Evolutionary conservation across 2,888 invertebrate species (phyloP), one percentile per base, ranked within the genome.

Genomic region (Caenorhabditis sp.): DNA sequence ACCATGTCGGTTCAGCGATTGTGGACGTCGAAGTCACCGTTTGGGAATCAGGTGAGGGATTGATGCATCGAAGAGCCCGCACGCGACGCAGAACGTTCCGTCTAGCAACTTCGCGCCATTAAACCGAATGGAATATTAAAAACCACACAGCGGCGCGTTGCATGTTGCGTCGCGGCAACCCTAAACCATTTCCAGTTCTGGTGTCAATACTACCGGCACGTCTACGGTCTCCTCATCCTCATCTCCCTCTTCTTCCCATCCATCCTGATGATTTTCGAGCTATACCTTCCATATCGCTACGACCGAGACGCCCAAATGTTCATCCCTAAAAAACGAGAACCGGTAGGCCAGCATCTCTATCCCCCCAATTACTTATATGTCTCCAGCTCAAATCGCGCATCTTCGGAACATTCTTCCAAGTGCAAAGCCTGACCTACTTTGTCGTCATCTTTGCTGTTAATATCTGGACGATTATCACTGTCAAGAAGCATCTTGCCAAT

Each of bases 1-100:
- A 40, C 20, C n/a, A 20, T 60, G 24, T 60, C 65, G 5, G 15
- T 37, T 13, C 65, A 65, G 11, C 3, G 65, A 4, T 22, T 65
- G 2, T 65, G 24, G 2, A 32, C 65, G 5, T 22, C 65, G 1
- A 35, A 51, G 9, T 65, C n/a, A 9, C 5, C 18, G 0, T 5
- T 1, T 0, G 65, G n/a, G 1, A 65, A 53, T 37, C 53, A 53
- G 53, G 40, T 40, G 40, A 40, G 40, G 5, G 4, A 32, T 6
- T 32, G 32, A 32, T n/a, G n/a, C n/a, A n/a, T n/a, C n/a, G n/a
- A n/a, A n/a, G n/a, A n/a, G n/a, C n/a, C n/a, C n/a, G n/a, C n/a
- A n/a, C n/a, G n/a, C n/a, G n/a, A n/a, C n/a, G n/a, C n/a, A n/a
- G n/a, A n/a, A n/a, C n/a, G n/a, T n/a, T n/a, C n/a, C n/a, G n/a